Evolutionary conservation across 2,113 vertebrate genomes (phyloP).

Genomic region (Delphinapterus leucas): DNA sequence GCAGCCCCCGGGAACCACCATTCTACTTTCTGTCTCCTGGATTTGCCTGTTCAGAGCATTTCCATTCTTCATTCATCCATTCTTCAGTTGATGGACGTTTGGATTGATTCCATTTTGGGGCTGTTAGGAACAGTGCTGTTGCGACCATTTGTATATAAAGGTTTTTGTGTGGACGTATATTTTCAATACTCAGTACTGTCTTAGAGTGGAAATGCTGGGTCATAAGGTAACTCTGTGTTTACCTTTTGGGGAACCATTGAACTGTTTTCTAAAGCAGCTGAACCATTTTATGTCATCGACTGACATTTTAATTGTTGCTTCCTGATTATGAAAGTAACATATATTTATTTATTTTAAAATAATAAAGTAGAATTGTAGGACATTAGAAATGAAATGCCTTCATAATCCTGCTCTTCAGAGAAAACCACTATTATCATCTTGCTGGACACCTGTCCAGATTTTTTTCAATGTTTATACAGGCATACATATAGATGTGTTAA

Average conservation of each 20-base stretch:
- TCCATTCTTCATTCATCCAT: not conserved
- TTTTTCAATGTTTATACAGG: not conserved
- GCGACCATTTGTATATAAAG: not conserved
- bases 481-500: not conserved
- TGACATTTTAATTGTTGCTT: not conserved
- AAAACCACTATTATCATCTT: not conserved
- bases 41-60: not conserved
- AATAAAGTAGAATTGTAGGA: not conserved
- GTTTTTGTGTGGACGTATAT: not conserved
- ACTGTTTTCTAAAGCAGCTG: not conserved
- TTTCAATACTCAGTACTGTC: not conserved
- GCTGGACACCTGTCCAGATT: not conserved
- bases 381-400: not conserved
- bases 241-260: not conserved
- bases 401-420: not conserved
- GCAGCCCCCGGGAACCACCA: not conserved
- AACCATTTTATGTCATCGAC: not conserved
- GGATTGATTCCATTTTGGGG: not conserved
- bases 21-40: not conserved
- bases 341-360: not conserved
- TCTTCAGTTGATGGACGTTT: not conserved
- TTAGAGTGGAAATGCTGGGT: not conserved
- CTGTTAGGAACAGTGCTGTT: not conserved
- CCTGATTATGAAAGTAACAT: not conserved
- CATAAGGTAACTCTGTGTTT: not conserved